Evolutionary conservation across 2,797 vertebrate genomes (phyloP).

Genomic region (Huso huso): DNA sequence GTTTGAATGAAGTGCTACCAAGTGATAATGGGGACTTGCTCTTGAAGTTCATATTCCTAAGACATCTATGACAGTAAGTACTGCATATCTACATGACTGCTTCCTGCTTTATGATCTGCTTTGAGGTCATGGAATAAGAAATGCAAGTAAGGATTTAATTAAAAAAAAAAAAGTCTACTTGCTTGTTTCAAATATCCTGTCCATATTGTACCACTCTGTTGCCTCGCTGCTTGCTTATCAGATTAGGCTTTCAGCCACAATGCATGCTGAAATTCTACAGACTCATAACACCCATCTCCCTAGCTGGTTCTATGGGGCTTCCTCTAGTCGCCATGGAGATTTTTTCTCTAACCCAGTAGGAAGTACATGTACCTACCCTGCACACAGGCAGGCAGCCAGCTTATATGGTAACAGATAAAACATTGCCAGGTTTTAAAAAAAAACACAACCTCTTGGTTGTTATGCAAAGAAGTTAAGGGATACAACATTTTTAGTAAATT

Average conservation of each 20-base stretch:
- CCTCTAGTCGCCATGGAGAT: constrained; percentile 21
- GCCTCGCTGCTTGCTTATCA: background rate
- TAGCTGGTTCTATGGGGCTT: constrained; percentile 18
- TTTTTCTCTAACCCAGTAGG: constrained; percentile 14
- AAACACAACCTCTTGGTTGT: no score
- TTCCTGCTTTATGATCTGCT: background rate
- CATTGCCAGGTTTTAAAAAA: no score
- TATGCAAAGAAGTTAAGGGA: no score
- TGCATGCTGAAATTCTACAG: no score
- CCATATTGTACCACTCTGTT: background rate
- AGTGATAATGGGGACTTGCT: no score
- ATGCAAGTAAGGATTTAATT: background rate
- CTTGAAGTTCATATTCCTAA: background rate
- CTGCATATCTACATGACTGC: background rate
- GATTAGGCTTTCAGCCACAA: no score
- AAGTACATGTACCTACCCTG: constrained; percentile 12
- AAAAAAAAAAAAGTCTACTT: background rate
- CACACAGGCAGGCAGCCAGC: background rate
- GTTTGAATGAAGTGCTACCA: no score
- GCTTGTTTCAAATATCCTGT: background rate
- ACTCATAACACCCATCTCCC: background rate
- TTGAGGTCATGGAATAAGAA: background rate
- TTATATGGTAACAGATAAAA: background rate
- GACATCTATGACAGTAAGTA: background rate
- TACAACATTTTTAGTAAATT: no score